Base-by-base conservation (phyloP, 1,140 invertebrate species). In the Ditylenchus dipsaci region DNA sequence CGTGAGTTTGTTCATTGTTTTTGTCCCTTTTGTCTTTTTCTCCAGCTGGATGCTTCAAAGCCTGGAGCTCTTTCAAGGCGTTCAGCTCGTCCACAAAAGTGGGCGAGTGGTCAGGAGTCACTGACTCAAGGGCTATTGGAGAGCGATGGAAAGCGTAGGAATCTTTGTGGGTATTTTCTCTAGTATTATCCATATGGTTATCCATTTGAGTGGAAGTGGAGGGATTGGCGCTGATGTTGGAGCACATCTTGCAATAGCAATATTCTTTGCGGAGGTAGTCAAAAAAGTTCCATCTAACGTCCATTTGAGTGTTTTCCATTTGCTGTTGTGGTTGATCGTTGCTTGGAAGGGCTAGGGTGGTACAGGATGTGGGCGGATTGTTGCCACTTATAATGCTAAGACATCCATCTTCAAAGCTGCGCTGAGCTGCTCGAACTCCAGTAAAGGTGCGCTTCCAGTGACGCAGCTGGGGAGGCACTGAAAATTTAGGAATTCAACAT, bases 371-470 rank as follows among this genome's bases (percentile, higher is more conserved):
- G 19, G 3, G 8, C n/a, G 59, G 38, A 26, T 21, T n/a, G n/a
- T 27, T 23, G 38, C 38, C 30, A 49, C 42, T 49, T 26, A 29
- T 38, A 15, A 38, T 21, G 33, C 66, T 42, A 19, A 75, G 49
- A 66, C 60, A 64, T 1, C 26, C 74, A 19, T 78, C 76, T 61
- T 78, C 74, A 56, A 78, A 75, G 29, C 67, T 76, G 5, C 64
- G 19, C 3, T 62, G 49, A 17, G 75, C 74, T 26, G 68, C 62
- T n/a, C 70, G 65, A 27, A 65, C 47, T 1, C 74, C 74, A 29
- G 59, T 53, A 67, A 60, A 69, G 21, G 15, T 42, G 15, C 63
- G 70, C n/a, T 30, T 53, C 13, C 56, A 42, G 19, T 75, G 62
- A 13, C 57, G 17, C 17, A 75, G 59, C 17, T 27, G n/a, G 11